Conservation (phyloP, 1,140 invertebrate genomes). For the Danaus plexippus region DNA sequence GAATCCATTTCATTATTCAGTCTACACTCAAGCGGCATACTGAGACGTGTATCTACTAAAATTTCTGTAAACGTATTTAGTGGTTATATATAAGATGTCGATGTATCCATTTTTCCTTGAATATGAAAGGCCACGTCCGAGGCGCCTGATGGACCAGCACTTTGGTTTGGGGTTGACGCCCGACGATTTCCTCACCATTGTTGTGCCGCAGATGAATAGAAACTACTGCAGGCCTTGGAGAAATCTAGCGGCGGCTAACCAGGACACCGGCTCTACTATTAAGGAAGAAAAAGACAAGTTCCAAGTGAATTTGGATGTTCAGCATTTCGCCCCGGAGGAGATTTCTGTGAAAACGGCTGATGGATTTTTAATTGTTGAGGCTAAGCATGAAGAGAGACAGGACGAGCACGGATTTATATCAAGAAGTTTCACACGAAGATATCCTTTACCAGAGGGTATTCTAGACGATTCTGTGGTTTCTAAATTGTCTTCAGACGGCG, state of each 20-base stretch:
- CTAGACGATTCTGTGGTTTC: slow-evolving; percentile 77
- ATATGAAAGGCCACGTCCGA: slow-evolving; percentile 14
- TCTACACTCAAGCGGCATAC: not conserved
- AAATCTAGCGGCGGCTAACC: slow-evolving; percentile 31
- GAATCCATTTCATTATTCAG: not conserved
- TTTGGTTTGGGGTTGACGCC: slow-evolving; percentile 43
- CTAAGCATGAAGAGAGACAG: slow-evolving; percentile 81
- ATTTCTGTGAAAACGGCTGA: slow-evolving; percentile 86
- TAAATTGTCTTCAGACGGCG: slow-evolving; percentile 80
- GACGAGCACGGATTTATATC: slow-evolving; percentile 83
- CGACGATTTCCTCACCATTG: slow-evolving; percentile 38
- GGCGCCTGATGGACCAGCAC: slow-evolving; percentile 38
- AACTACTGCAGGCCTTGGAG: slow-evolving; percentile 41
- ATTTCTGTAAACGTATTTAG: slow-evolving; percentile 1
- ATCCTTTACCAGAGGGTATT: slow-evolving; percentile 79
- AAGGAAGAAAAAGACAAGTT: slow-evolving; percentile 60
- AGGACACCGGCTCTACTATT: slow-evolving; percentile 36
- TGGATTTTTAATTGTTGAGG: slow-evolving; percentile 77
- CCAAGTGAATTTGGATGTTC: slow-evolving; percentile 83
- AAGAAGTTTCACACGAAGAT: slow-evolving; percentile 79
- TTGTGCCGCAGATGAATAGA: slow-evolving; percentile 30
- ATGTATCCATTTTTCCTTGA: slow-evolving; percentile 38
- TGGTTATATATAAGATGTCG: slow-evolving; percentile 30
- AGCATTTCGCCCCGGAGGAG: slow-evolving; percentile 78
- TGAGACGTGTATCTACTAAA: not conserved